A percentile compares a stretch with the other conserved stretches of the same genome.
These are phyloP conservation scores for Ophonus ardosiacus DNA, from an alignment of 2,888 invertebrate genomes.

Conservation along the genomic window DNA sequence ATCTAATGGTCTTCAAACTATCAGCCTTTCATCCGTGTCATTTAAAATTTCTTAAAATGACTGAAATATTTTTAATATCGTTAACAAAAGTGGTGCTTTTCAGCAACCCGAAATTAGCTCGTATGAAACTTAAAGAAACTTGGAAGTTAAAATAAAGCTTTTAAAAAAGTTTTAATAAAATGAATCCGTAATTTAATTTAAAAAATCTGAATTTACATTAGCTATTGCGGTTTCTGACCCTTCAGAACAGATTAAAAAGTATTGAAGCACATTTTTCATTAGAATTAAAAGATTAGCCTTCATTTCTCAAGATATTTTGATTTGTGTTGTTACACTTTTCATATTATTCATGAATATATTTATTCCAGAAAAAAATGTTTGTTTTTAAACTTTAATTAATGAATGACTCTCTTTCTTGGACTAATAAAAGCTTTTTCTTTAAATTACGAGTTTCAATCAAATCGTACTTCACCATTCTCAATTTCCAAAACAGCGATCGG, in stretches of 20 bases:
- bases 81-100: neutral
- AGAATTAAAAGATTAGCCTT: conserved; percentile 10
- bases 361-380: neutral
- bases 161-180: conserved; percentile 35
- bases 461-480: neutral
- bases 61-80: conserved; percentile 34
- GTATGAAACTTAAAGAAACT: conserved; percentile 29
- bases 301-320: neutral
- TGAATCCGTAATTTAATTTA: conserved; percentile 38
- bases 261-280: conserved; percentile 10
- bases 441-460: neutral
- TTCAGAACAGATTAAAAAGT: conserved; percentile 24
- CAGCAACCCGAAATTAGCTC: neutral
- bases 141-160: conserved; percentile 20
- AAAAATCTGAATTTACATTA: conserved; percentile 37
- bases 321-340: neutral
- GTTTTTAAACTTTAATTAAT: neutral
- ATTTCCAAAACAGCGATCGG: neutral
- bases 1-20: too few relatives aligned
- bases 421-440: neutral
- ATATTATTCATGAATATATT: neutral
- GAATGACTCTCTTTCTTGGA: neutral
- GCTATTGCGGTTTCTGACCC: neutral
- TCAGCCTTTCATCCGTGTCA: neutral
- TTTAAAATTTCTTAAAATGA: neutral